Percentiles rank a stretch among this genome's conserved stretches.
phyloP scores from a whole-genome alignment of 2,113 vertebrate genomes.

The Geococcyx californianus region DNA sequence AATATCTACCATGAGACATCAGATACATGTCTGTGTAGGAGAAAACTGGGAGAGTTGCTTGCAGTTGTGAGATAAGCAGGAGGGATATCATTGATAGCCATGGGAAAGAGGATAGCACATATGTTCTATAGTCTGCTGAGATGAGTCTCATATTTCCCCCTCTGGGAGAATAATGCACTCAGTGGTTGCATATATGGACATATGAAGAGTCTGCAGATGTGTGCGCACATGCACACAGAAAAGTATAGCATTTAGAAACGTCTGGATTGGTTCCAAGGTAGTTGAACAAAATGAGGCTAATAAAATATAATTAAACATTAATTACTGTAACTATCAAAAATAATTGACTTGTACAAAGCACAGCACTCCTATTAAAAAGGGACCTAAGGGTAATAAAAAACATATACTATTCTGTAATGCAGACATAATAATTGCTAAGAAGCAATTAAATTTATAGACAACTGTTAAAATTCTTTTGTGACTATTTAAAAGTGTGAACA shows the following conservation, averaged over 20 bases:
- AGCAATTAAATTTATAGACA: conserved; percentile 74
- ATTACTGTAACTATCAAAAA: conserved; percentile 79
- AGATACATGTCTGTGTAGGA: not conserved
- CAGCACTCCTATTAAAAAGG: conserved; percentile 71
- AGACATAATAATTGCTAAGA: conserved; percentile 70
- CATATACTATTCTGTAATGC: conserved; percentile 63
- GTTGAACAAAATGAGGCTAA: conserved; percentile 71
- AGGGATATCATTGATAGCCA: not conserved
- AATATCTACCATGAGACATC: not conserved
- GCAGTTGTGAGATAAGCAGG: not conserved
- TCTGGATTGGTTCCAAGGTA: conserved; percentile 62
- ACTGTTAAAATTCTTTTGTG: conserved; percentile 68
- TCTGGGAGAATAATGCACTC: conserved; percentile 18
- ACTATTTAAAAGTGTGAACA: conserved; percentile 50
- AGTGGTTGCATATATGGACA: not conserved
- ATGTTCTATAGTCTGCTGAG: not conserved
- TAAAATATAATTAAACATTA: conserved; percentile 81
- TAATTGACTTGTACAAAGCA: conserved; percentile 79
- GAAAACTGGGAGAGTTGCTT: not conserved
- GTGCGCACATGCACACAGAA: conserved; percentile 20
- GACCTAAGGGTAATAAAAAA: conserved; percentile 74
- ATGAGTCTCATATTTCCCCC: not conserved
- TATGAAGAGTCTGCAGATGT: conserved; percentile 14
- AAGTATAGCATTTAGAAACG: conserved; percentile 59
- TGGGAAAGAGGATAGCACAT: conserved; percentile 14